Evolutionary conservation across 2,113 vertebrate species (phyloP), one percentile per base, ranked within the genome.

Genomic region (Ictalurus furcatus): DNA sequence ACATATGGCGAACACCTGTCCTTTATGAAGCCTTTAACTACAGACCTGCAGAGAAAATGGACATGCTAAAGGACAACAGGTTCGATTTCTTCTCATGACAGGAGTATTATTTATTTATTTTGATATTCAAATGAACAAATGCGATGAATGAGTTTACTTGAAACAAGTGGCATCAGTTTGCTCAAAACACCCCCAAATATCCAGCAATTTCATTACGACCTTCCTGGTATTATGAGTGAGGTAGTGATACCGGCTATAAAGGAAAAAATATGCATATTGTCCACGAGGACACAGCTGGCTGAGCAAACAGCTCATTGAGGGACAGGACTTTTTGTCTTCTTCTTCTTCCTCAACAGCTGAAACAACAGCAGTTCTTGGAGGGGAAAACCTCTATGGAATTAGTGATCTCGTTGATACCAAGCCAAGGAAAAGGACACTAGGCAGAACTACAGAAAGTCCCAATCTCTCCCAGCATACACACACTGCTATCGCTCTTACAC

Each of bases 331-430:
- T 80, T 56, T 81, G 52, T 61, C 84, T 80, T 44, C 28, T 65
- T 30, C 84, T 89, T 80, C 61, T 85, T 85, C 87, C 69, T 52
- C 76, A 90, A 90, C 90, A 92, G 92, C 92, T 90, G 91, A 94
- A 95, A 94, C 90, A 95, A 94, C 94, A 94, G 93, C 92, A 89
- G 91, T 90, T 92, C 92, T 92, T 92, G 88, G 81, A 82, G 90
- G 76, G 79, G 85, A 90, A 93, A 91, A 91, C 92, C 92, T 92
- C 92, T 94, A 87, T 94, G 92, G 90, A 87, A 87, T 89, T 88
- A 71, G 80, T 89, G 89, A 91, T 89, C 89, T 78, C 67, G 91
- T 84, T 92, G 89, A 92, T 85, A 88, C 52, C 67, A 54, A 2
- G 92, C 89, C 92, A 92, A 91, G 84, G 73, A 89, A 92, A 92